phyloP scores from a whole-genome alignment of 2,888 invertebrate species.

The Drosophila quasianomalipes region DNA sequence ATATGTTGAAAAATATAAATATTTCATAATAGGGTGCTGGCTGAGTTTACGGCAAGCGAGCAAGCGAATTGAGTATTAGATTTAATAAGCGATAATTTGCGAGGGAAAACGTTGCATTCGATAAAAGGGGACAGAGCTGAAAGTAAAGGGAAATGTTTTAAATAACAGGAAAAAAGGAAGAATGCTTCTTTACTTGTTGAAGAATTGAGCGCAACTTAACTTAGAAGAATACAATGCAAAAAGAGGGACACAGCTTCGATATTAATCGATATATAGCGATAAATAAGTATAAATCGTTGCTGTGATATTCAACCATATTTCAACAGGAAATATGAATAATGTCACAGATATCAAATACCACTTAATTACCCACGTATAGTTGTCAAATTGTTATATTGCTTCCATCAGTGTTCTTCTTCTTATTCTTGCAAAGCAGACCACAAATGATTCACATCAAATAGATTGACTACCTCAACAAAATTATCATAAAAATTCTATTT shows the following conservation, averaged over 20 bases:
- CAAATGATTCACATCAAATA: constrained; percentile 37
- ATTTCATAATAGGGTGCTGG: background rate
- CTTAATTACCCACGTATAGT: background rate
- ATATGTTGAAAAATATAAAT: background rate
- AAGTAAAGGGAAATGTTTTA: too few relatives aligned
- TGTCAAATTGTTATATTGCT: background rate
- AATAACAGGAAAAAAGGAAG: too few relatives aligned
- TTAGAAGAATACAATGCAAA: too few relatives aligned
- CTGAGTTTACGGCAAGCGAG: background rate
- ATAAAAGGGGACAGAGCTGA: too few relatives aligned
- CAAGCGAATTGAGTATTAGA: background rate
- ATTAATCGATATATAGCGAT: background rate
- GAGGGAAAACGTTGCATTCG: too few relatives aligned
- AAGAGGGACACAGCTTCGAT: background rate
- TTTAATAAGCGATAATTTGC: background rate
- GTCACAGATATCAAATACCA: background rate
- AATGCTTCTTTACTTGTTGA: too few relatives aligned
- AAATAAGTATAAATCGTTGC: background rate
- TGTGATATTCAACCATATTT: background rate
- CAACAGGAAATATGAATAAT: background rate
- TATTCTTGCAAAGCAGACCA: background rate
- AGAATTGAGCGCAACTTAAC: too few relatives aligned
- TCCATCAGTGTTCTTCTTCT: too few relatives aligned
- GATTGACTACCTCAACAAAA: constrained; percentile 49
- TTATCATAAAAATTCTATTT: constrained; percentile 34